Base-by-base conservation (phyloP, 2,888 invertebrate species). In the Odontomyia ornata region DNA sequence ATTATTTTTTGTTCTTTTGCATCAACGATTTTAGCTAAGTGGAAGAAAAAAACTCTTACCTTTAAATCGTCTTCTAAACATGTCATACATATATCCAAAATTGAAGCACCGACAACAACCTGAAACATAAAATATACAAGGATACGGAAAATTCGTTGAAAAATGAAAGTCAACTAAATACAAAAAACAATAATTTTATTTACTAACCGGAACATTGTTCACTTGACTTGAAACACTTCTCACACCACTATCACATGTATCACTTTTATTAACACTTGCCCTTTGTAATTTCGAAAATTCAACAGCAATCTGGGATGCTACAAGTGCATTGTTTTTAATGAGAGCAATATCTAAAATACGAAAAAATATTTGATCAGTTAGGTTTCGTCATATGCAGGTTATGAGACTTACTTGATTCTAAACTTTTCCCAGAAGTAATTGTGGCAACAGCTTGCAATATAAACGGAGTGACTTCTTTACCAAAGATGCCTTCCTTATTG, bases 391-490 rank as follows among this genome's bases (percentile, higher is more conserved):
- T 25, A 15, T 52, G 47, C 27, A 28, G n/a, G 1, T 28, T 57
- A 18, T 57, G 13, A 67, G 18, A 80, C 79, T 79, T 93, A 97
- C 96, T 99, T 46, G 97, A 91, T 83, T 88, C 84, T 47, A 99
- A 89, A 18, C 97, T 97, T 81, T 89, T 90, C 47, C 98, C 98
- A 15, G 88, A 85, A 0, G 98, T 98, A n/a, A 94, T 89, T 80
- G 91, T 88, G 27, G 93, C 90, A 27, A 99, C 92, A 81, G 92
- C 89, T 52, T 91, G 87, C 46, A 99, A 88, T 36, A 99, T 89
- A 86, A 93, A 99, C 1, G 99, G 99, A 0, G 99, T 99, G 9
- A 98, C 91, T 81, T 94, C 91, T 87, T 96, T 97, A 1, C 99
- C 98, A 3, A 83, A 84, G 62, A 98, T 89, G 0, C 89, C 89